A percentile compares a stretch with the other conserved stretches of the same genome.
Evolutionary conservation across 1,140 invertebrate species (phyloP).

Genomic region (Oreohelix idahoensis): DNA sequence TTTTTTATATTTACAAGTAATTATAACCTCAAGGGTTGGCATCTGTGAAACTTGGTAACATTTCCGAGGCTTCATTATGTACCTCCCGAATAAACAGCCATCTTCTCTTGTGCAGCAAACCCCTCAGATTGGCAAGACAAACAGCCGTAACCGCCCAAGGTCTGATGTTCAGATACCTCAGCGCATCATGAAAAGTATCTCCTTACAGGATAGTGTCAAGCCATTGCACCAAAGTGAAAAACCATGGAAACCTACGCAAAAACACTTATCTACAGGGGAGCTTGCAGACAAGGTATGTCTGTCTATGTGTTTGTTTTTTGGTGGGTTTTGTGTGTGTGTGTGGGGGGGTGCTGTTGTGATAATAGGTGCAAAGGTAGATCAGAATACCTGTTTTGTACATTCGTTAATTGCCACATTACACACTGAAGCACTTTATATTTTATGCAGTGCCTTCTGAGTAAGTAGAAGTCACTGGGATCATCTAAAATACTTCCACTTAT

Average conservation of each 20-base stretch:
- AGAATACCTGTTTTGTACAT: too few relatives aligned
- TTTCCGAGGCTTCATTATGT: background rate
- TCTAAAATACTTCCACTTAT: too few relatives aligned
- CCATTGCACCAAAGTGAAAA: conserved; percentile 36
- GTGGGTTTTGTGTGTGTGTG: too few relatives aligned
- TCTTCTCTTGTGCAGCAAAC: conserved; percentile 28
- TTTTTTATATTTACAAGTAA: too few relatives aligned
- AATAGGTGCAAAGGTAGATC: too few relatives aligned
- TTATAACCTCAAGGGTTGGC: background rate
- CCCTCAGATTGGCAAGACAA: conserved; percentile 29
- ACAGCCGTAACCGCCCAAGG: conserved; percentile 23
- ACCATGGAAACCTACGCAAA: conserved; percentile 27
- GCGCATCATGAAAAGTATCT: conserved; percentile 21
- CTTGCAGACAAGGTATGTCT: conserved; percentile 13
- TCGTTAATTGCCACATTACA: too few relatives aligned
- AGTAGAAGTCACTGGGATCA: too few relatives aligned
- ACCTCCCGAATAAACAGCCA: background rate
- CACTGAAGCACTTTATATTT: too few relatives aligned
- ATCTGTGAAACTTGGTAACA: background rate
- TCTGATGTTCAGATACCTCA: conserved; percentile 19
- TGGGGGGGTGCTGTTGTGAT: too few relatives aligned
- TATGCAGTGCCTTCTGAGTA: too few relatives aligned
- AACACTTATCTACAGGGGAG: conserved; percentile 14
- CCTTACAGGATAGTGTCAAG: conserved; percentile 16
- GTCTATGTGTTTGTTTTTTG: too few relatives aligned